Conservation (phyloP, 2,113 vertebrate genomes). For the Fulica atra region DNA sequence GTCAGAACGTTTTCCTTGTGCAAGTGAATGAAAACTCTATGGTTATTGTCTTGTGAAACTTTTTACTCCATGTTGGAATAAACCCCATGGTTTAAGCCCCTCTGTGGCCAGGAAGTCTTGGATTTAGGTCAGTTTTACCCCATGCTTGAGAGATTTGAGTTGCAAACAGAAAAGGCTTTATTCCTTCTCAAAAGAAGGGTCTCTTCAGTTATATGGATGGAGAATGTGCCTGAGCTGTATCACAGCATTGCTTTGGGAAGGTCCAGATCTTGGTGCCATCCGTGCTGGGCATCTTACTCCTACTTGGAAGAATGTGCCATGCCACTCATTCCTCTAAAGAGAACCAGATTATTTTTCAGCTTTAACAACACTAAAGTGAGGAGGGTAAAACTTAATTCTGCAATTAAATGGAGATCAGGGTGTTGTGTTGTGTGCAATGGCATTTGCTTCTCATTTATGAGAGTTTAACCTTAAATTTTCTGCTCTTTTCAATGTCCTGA, state of each 20-base stretch:
- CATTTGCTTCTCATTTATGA: background rate
- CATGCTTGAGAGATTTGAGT: background rate
- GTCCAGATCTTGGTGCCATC: background rate
- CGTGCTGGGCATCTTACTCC: background rate
- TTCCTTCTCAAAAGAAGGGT: background rate
- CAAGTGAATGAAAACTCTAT: background rate
- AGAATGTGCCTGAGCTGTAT: background rate
- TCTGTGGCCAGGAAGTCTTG: background rate
- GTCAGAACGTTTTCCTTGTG: background rate
- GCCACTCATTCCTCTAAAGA: background rate
- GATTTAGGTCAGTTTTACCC: background rate
- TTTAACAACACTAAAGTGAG: background rate
- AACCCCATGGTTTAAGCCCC: background rate
- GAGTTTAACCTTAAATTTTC: background rate
- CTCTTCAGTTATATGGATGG: background rate
- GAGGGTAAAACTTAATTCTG: background rate
- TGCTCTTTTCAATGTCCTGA: background rate
- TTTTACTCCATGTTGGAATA: background rate
- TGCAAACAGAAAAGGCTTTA: background rate
- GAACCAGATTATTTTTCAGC: background rate
- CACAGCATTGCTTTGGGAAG: background rate
- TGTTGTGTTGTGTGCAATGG: fast-evolving
- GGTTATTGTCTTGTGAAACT: background rate
- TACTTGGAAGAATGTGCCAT: background rate
- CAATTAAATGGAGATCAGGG: background rate